phyloP scores from a whole-genome alignment of 1,140 invertebrate species.

The Drosophila obscura region DNA sequence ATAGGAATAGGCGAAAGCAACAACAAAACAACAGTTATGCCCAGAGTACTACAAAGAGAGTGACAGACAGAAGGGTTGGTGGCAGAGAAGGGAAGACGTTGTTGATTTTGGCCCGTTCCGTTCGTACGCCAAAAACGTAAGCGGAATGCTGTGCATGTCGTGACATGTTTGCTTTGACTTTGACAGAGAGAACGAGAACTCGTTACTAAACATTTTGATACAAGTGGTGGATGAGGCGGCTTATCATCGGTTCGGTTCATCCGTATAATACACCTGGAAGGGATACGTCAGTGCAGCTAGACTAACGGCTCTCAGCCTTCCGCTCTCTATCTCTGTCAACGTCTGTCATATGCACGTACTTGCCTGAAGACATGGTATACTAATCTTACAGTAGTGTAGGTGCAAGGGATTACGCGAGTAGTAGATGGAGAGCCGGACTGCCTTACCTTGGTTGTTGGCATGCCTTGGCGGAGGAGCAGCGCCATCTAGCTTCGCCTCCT shows the following conservation, averaged over 20 bases:
- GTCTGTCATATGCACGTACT: too few species aligned
- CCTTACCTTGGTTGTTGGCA: too few species aligned
- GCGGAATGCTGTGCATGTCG: slow-evolving; percentile 30
- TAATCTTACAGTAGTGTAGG: too few species aligned
- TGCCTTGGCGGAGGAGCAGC: too few species aligned
- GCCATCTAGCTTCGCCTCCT: background rate
- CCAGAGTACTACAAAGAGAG: background rate
- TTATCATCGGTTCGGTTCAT: slow-evolving; percentile 10
- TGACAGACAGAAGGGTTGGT: background rate
- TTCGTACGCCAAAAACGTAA: slow-evolving; percentile 23
- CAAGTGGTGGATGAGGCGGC: slow-evolving; percentile 1
- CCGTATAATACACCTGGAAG: slow-evolving; percentile 3
- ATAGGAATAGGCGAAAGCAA: slow-evolving; percentile 4
- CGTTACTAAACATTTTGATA: slow-evolving; percentile 10
- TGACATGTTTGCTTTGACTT: slow-evolving; percentile 42
- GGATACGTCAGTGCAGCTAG: slow-evolving; percentile 17
- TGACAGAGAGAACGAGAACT: slow-evolving; percentile 17
- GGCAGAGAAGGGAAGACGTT: slow-evolving; percentile 2
- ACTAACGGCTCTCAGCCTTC: slow-evolving; percentile 4
- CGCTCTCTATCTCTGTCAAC: background rate
- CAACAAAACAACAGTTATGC: slow-evolving; percentile 5
- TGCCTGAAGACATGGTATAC: too few species aligned
- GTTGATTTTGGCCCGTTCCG: slow-evolving; percentile 37
- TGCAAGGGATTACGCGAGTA: too few species aligned
- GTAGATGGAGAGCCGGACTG: too few species aligned